These are phyloP conservation scores for Drosophila fungiperda DNA, from an alignment of 2,888 invertebrate species.

Conservation along the genomic window DNA sequence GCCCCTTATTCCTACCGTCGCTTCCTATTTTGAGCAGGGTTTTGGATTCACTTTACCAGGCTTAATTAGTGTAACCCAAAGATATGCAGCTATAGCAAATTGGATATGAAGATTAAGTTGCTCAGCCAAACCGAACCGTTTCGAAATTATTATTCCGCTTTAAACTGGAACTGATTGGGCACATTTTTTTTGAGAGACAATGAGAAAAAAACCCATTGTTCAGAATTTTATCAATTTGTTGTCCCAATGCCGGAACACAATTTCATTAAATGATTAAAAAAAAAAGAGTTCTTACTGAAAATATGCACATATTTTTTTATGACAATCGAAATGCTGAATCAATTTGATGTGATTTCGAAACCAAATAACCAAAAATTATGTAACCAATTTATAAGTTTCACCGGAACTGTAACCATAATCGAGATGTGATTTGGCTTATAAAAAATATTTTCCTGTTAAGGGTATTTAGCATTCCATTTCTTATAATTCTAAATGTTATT, in stretches of 20 bases:
- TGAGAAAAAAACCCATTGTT: not conserved
- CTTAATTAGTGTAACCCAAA: not conserved
- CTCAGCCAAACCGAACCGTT: not conserved
- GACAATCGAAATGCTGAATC: too few species aligned
- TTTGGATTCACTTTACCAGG: slow-evolving; percentile 39
- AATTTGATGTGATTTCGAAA: not conserved
- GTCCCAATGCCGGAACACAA: not conserved
- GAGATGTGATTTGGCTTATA: not conserved
- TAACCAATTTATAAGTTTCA: not conserved
- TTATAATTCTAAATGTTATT: not conserved
- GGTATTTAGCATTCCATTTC: not conserved
- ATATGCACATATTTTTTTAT: not conserved
- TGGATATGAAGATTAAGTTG: not conserved
- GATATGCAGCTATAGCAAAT: not conserved
- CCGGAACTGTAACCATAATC: not conserved
- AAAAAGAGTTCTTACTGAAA: not conserved
- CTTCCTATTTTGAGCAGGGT: slow-evolving; percentile 24
- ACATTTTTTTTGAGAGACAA: not conserved
- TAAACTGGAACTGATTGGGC: not conserved
- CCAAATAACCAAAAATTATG: not conserved
- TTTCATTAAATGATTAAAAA: not conserved
- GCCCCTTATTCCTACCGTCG: not conserved
- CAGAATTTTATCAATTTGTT: not conserved
- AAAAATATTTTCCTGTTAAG: not conserved
- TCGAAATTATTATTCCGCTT: not conserved